Evolutionary conservation across 2,888 invertebrate genomes (phyloP), one percentile per base, ranked within the genome.

Genomic region (Protodeltote pygarga): DNA sequence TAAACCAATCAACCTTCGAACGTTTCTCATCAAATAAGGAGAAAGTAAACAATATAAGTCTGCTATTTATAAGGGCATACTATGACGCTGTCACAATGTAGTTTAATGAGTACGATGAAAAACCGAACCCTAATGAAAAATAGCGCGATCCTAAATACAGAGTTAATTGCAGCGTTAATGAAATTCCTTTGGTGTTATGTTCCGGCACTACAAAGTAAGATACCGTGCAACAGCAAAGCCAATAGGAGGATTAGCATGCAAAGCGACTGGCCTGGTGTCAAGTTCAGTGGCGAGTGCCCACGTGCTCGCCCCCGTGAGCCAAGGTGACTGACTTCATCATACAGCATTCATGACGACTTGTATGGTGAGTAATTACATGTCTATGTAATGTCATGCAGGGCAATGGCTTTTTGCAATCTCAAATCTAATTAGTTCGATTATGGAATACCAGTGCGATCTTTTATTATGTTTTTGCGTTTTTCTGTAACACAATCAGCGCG

Each of bases 221-320:
- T 52, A 50, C 51, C 31, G 60, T 37, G 54, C 39, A 38, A 50
- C 29, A 41, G 40, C 59, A 58, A 55, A 58, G 64, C 45, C 53
- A 57, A 59, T 60, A 65, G 71, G 71, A 79, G 80, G 80, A 82
- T 86, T 83, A 83, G 75, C 77, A 81, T 83, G 78, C 79, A 74
- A 58, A 55, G 72, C 75, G 69, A 58, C 68, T 67, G 65, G 62
- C 66, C 57, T 64, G 63, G 62, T 71, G 76, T 82, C 87, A 89
- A 91, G 89, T 89, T 92, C 89, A 92, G 83, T 90, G 88, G 79
- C 85, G 80, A 83, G 63, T 68, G 64, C 86, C 85, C 84, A 89
- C 89, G 87, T 87, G 83, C 66, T 77, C 82, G 84, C 78, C 80
- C 76, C 79, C 84, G 74, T 73, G 73, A 21, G 64, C 51, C 74